Evolutionary conservation across 2,113 vertebrate genomes (phyloP).

Genomic region (Casuarius casuarius): DNA sequence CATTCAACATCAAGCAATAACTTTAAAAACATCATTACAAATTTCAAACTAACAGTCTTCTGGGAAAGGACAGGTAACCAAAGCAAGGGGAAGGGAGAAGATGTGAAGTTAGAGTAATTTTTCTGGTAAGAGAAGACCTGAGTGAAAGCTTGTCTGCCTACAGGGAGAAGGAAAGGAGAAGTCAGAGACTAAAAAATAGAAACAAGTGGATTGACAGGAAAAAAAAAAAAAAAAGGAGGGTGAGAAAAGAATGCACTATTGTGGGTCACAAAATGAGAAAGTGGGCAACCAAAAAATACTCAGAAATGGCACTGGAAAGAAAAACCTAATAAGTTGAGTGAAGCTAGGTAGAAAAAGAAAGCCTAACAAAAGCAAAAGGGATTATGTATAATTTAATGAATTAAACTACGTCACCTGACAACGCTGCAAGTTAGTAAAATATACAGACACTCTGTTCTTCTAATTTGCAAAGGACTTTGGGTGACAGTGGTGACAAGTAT

Average conservation of each 20-base stretch:
- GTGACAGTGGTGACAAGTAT: neutral
- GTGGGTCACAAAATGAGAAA: neutral
- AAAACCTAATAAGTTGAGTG: neutral
- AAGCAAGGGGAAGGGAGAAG: neutral
- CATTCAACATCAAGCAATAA: neutral
- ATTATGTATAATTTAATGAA: neutral
- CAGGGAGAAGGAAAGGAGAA: neutral
- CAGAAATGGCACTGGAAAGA: neutral
- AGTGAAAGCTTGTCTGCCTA: neutral
- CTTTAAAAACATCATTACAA: neutral
- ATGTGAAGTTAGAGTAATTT: fast-evolving
- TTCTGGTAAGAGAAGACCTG: neutral
- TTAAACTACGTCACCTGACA: neutral
- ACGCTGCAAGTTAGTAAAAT: neutral
- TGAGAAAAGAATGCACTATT: neutral
- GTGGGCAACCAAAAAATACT: neutral
- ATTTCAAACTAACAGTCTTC: neutral
- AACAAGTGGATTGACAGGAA: neutral
- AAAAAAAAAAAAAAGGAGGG: neutral
- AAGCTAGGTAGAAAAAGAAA: neutral
- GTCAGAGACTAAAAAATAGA: neutral
- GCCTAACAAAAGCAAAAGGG: neutral
- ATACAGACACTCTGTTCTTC: neutral
- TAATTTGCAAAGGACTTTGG: neutral
- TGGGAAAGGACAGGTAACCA: neutral